Percentiles rank a stretch among this genome's conserved stretches.
Conservation (phyloP, 2,113 vertebrate genomes). For the Cinclus mexicanus region DNA sequence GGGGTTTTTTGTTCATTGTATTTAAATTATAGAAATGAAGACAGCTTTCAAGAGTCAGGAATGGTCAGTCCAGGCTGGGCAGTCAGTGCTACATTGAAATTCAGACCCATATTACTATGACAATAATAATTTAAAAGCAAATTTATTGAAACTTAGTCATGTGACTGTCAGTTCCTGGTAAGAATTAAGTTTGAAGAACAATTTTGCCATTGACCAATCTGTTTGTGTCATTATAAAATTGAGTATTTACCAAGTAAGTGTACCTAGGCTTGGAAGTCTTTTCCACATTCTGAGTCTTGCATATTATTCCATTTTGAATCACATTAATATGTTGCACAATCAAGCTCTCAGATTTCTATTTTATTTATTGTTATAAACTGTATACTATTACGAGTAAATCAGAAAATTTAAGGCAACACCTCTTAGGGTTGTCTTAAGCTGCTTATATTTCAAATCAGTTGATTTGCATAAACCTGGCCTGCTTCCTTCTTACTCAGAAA, state of each 20-base stretch:
- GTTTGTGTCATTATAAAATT: background rate
- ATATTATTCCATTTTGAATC: background rate
- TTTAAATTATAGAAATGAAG: background rate
- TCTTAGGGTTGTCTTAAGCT: background rate
- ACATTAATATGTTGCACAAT: background rate
- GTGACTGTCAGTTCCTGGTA: background rate
- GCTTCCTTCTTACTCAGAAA: background rate
- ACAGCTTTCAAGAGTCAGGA: background rate
- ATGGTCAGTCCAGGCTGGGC: background rate
- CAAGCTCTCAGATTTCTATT: background rate
- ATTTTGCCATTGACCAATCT: background rate
- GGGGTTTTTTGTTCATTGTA: background rate
- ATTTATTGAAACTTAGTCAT: background rate
- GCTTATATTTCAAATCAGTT: background rate
- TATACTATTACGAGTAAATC: background rate
- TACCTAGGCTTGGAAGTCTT: background rate
- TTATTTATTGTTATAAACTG: background rate
- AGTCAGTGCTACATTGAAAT: background rate
- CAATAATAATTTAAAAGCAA: background rate
- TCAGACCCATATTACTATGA: background rate
- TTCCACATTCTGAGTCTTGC: background rate
- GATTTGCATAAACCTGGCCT: background rate
- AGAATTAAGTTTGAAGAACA: background rate
- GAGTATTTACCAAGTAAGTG: background rate
- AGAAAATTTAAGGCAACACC: background rate